Conservation (phyloP, 2,797 vertebrate species). For the Mycteria americana region DNA sequence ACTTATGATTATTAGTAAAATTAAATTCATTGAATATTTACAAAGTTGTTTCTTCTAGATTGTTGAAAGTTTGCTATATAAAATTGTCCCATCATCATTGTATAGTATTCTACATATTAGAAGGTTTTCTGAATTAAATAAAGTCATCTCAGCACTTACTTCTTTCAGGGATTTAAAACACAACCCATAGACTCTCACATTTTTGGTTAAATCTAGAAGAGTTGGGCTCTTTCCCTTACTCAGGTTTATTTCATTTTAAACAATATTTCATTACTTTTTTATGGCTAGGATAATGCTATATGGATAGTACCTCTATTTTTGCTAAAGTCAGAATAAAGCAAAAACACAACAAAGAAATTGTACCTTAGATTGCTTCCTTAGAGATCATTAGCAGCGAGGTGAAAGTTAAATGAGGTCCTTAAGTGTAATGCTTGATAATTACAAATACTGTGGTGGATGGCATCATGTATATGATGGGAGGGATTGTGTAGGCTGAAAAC, state of each 20-base stretch:
- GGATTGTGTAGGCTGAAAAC: background rate
- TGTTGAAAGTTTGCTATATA: background rate
- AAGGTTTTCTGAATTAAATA: background rate
- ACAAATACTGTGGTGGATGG: background rate
- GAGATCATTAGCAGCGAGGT: background rate
- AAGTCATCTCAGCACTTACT: background rate
- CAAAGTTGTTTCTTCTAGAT: background rate
- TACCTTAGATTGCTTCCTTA: too few relatives aligned
- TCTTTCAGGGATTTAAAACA: background rate
- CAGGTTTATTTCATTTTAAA: background rate
- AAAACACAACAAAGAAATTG: background rate
- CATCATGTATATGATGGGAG: fast-evolving
- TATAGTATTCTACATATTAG: background rate
- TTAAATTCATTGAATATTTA: background rate
- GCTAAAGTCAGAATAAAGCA: background rate
- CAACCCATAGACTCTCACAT: background rate
- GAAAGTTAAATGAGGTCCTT: background rate
- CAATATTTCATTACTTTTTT: background rate
- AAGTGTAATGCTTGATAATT: background rate
- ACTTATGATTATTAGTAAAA: background rate
- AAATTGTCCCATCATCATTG: background rate
- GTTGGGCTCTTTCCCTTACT: background rate
- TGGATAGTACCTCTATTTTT: background rate
- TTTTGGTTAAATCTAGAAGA: background rate
- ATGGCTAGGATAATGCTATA: background rate